Conservation (phyloP, 2,113 vertebrate genomes). For the Sisor rabdophorus region DNA sequence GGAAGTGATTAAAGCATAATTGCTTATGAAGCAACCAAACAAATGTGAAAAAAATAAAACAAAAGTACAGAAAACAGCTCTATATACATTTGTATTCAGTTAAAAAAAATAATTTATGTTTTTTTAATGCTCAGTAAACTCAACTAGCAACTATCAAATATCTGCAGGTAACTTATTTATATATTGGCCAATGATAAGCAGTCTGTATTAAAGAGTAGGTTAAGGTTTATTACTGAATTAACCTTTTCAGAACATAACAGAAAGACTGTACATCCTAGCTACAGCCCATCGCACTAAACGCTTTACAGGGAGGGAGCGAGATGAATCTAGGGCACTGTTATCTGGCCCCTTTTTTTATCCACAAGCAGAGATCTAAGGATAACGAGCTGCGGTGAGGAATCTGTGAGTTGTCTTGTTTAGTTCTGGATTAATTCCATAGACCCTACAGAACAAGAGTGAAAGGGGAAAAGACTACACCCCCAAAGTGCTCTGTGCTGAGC, state of each 20-base stretch:
- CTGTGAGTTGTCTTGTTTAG: conserved; percentile 7
- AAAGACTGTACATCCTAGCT: conserved; percentile 29
- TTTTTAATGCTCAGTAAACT: background rate
- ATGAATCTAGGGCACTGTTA: conserved; percentile 73
- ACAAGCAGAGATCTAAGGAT: conserved; percentile 54
- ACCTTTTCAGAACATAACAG: conserved; percentile 54
- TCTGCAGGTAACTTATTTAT: background rate
- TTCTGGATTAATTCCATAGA: conserved; percentile 1
- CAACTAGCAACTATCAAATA: background rate
- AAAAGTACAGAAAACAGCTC: conserved; percentile 26
- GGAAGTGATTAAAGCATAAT: conserved; percentile 38
- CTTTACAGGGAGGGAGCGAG: conserved; percentile 61
- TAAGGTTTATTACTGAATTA: conserved; percentile 34
- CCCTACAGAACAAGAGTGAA: background rate
- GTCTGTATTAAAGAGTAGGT: background rate
- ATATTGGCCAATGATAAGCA: background rate
- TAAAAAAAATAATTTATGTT: background rate
- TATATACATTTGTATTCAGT: background rate
- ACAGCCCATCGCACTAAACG: conserved; percentile 58
- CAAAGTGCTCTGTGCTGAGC: background rate
- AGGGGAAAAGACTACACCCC: background rate
- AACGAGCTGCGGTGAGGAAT: conserved; percentile 45
- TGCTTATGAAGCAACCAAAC: conserved; percentile 26
- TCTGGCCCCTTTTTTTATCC: conserved; percentile 66
- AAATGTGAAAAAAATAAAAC: conserved; percentile 3